These are phyloP conservation scores for Bombycilla garrulus DNA, from an alignment of 2,113 vertebrate species.

Conservation along the genomic window DNA sequence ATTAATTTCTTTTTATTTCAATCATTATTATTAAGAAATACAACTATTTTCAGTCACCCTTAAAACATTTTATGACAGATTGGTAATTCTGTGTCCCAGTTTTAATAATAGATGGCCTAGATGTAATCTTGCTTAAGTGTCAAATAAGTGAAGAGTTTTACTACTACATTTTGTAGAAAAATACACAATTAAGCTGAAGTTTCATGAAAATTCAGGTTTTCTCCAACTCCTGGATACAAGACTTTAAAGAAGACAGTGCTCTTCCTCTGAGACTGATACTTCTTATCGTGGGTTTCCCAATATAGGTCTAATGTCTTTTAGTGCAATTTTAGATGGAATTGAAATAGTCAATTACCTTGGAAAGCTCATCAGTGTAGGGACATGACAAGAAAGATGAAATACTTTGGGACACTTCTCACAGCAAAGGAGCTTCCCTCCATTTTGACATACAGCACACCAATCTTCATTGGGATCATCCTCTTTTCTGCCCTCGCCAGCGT, in stretches of 20 bases:
- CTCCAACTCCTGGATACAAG: neutral
- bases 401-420: slow-evolving; percentile 86
- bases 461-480: slow-evolving; percentile 86
- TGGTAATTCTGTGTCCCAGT: neutral
- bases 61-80: neutral
- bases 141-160: neutral
- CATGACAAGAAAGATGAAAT: slow-evolving; percentile 82
- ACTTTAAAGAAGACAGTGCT: neutral
- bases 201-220: neutral
- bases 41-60: neutral
- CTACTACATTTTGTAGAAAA: neutral
- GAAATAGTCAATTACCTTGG: slow-evolving; percentile 72
- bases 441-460: slow-evolving; percentile 85
- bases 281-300: neutral
- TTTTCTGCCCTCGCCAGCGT: slow-evolving; percentile 70
- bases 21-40: neutral
- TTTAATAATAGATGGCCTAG: neutral
- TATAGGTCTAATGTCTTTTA: neutral
- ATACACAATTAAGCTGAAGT: neutral
- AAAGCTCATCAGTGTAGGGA: slow-evolving; percentile 77
- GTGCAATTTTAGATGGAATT: neutral
- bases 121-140: neutral
- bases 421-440: slow-evolving; percentile 81
- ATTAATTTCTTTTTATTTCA: neutral
- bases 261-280: neutral